Evolutionary conservation across 2,113 vertebrate species (phyloP).

Genomic region (Pelmatolapia mariae): DNA sequence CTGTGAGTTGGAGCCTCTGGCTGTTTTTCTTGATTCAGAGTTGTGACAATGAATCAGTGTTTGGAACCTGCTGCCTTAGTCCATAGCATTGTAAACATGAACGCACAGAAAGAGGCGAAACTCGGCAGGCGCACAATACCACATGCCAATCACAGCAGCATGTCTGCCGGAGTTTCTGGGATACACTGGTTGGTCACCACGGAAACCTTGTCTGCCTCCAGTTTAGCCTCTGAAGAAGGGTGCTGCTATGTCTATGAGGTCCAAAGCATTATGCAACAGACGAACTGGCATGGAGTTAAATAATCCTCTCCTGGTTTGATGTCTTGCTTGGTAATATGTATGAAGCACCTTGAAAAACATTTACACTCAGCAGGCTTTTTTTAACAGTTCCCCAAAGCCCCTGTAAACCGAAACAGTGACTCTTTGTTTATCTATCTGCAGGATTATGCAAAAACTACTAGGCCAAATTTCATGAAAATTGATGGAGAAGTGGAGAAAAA

Average conservation of each 20-base stretch:
- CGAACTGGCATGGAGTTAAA: not conserved
- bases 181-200: slow-evolving; percentile 20
- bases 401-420: not conserved
- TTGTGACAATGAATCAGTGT: slow-evolving; percentile 1
- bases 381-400: not conserved
- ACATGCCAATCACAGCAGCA: slow-evolving; percentile 24
- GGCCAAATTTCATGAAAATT: not conserved
- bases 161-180: slow-evolving; percentile 10
- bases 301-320: not conserved
- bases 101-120: not conserved
- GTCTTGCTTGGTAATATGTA: not conserved
- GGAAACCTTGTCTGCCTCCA: slow-evolving; percentile 14
- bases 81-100: not conserved
- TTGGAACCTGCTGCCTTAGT: slow-evolving; percentile 12
- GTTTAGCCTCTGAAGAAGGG: not conserved
- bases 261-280: not conserved
- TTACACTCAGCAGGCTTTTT: not conserved
- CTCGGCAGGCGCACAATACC: slow-evolving; percentile 17
- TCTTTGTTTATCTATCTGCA: not conserved
- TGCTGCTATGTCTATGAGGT: not conserved
- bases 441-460: not conserved
- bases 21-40: not conserved
- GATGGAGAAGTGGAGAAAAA: not conserved
- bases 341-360: not conserved
- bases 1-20: not conserved